Evolutionary conservation across 2,113 vertebrate species (phyloP).

Genomic region (Brachionichthys hirsutus): DNA sequence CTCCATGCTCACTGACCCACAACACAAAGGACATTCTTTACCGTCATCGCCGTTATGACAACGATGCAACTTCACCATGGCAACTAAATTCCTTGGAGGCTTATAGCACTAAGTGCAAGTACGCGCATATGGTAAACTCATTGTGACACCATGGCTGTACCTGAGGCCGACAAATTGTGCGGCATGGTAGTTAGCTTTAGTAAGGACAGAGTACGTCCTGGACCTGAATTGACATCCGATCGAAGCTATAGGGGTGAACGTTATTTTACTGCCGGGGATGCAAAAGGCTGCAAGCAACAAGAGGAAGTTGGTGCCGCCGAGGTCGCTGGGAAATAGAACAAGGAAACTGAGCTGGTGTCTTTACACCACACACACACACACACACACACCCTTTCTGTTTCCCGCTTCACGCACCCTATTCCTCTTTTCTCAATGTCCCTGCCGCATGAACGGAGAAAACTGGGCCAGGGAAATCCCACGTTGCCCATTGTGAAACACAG

Average conservation of each 20-base stretch:
- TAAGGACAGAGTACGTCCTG: too few species aligned
- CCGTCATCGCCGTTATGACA: not conserved
- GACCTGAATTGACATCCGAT: too few species aligned
- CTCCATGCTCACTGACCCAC: constrained; percentile 35
- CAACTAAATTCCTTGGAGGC: not conserved
- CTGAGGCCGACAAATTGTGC: too few species aligned
- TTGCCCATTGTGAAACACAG: constrained; percentile 46
- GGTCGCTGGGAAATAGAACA: constrained; percentile 22
- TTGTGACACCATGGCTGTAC: too few species aligned
- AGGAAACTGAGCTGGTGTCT: constrained; percentile 39
- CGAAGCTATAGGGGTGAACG: too few species aligned
- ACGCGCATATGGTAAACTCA: too few species aligned
- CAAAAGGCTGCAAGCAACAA: constrained; percentile 33
- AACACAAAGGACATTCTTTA: constrained; percentile 10
- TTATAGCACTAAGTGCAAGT: too few species aligned
- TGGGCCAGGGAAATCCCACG: constrained; percentile 64
- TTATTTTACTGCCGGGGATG: constrained; percentile 15
- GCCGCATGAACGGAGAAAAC: constrained; percentile 75
- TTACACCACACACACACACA: constrained; percentile 5
- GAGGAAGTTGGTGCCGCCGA: constrained; percentile 34
- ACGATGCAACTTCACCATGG: not conserved
- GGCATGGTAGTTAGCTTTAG: too few species aligned
- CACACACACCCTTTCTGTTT: not conserved
- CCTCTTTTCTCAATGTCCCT: constrained; percentile 38
- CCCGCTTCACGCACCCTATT: too few species aligned